Percentiles rank a stretch among this genome's conserved stretches.
Evolutionary conservation across 1,140 invertebrate genomes (phyloP).

Genomic region (Latrodectus geometricus): DNA sequence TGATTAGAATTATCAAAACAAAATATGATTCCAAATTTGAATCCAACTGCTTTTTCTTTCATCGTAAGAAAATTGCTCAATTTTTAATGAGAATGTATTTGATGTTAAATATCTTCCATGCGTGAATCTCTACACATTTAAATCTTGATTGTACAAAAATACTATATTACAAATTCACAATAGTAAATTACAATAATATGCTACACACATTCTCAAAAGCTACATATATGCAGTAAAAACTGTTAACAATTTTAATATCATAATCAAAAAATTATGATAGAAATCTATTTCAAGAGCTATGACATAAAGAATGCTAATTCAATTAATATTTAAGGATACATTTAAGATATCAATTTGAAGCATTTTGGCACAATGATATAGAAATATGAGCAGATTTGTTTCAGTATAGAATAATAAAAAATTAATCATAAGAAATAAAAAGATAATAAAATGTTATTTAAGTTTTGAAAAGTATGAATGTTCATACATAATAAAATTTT

Average conservation of each 20-base stretch:
- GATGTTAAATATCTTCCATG: too few species aligned
- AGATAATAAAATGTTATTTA: too few species aligned
- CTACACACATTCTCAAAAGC: neutral
- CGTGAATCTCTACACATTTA: neutral
- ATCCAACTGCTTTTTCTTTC: too few species aligned
- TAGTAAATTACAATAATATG: neutral
- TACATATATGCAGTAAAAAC: neutral
- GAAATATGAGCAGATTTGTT: neutral
- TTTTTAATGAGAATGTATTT: too few species aligned
- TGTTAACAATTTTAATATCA: neutral
- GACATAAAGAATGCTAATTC: too few species aligned
- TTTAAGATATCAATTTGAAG: neutral
- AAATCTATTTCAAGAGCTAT: neutral
- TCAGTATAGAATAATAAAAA: too few species aligned
- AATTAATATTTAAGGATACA: too few species aligned
- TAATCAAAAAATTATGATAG: neutral
- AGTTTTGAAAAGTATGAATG: too few species aligned
- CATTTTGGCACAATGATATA: neutral
- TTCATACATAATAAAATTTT: too few species aligned
- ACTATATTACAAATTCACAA: slow-evolving; percentile 2
- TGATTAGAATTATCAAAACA: neutral
- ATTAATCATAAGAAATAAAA: too few species aligned
- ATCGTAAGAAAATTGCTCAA: too few species aligned
- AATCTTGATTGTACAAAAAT: neutral
- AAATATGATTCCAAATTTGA: neutral